These are phyloP conservation scores for Lophura nycthemera DNA, from an alignment of 2,113 vertebrate genomes.

Conservation along the genomic window DNA sequence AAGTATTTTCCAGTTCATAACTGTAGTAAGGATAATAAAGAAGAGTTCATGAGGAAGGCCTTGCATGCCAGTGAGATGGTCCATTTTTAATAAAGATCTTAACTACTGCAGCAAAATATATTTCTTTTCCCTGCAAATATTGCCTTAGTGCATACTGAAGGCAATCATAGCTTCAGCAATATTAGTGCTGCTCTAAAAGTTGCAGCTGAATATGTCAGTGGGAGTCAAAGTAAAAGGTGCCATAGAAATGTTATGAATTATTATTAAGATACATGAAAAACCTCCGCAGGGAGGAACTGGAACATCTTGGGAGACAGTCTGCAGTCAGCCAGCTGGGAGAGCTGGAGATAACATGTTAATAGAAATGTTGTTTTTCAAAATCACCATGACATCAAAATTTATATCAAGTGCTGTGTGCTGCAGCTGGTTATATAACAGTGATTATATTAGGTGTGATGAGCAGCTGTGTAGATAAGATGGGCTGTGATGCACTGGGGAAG, in stretches of 20 bases:
- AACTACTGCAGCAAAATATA: slow-evolving; percentile 3
- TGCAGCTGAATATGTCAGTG: slow-evolving; percentile 40
- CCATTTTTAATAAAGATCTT: slow-evolving; percentile 20
- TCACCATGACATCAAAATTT: slow-evolving; percentile 54
- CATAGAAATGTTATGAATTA: slow-evolving; percentile 63
- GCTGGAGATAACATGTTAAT: slow-evolving; percentile 61
- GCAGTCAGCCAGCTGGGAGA: slow-evolving; percentile 58
- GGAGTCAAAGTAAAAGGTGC: slow-evolving; percentile 59
- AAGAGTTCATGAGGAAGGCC: background rate
- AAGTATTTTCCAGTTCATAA: slow-evolving; percentile 15
- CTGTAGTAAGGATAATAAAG: background rate
- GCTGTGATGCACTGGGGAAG: background rate
- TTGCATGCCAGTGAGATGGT: background rate
- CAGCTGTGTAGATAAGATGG: background rate
- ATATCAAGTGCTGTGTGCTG: slow-evolving; percentile 34
- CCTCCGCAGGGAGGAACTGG: slow-evolving; percentile 50
- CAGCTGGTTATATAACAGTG: slow-evolving; percentile 33
- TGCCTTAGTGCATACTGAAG: slow-evolving; percentile 9
- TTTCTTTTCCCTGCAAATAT: slow-evolving; percentile 27
- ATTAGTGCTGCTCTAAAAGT: slow-evolving; percentile 19
- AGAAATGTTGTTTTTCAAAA: slow-evolving; percentile 65
- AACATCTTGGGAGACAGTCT: slow-evolving; percentile 56
- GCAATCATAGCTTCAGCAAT: slow-evolving; percentile 3
- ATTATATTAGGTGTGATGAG: slow-evolving; percentile 53
- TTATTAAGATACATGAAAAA: slow-evolving; percentile 58